Conservation (phyloP, 1,140 invertebrate genomes). For the Dufourea novaeangliae region DNA sequence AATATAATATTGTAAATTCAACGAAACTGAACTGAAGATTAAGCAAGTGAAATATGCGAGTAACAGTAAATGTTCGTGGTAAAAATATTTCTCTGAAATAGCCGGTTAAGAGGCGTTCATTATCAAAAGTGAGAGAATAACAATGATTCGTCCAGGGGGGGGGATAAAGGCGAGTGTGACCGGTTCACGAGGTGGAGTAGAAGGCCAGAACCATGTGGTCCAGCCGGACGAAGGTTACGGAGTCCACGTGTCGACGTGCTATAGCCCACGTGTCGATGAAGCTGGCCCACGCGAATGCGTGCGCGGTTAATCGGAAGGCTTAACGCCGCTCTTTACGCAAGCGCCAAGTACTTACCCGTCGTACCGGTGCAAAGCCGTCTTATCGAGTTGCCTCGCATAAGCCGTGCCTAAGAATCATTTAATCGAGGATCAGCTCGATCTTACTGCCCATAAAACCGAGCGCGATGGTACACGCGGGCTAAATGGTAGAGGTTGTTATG, state of each 20-base stretch:
- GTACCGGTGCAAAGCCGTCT: slow-evolving; percentile 38
- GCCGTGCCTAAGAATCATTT: slow-evolving; percentile 52
- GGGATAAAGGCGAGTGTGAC: neutral
- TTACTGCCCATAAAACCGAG: slow-evolving; percentile 47
- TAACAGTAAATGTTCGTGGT: no score
- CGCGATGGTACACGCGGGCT: neutral
- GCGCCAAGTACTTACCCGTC: slow-evolving; percentile 40
- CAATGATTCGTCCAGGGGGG: slow-evolving; percentile 27
- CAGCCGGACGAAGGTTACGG: slow-evolving; percentile 44
- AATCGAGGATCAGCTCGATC: slow-evolving; percentile 53
- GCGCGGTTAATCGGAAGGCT: slow-evolving; percentile 40
- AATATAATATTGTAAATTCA: no score
- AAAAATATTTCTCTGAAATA: no score
- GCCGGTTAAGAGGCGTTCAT: neutral
- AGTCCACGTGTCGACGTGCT: slow-evolving; percentile 53
- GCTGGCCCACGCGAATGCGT: slow-evolving; percentile 22
- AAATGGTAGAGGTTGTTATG: slow-evolving; percentile 26
- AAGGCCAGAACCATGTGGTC: slow-evolving; percentile 31
- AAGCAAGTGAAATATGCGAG: no score
- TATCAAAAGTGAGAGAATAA: slow-evolving; percentile 20
- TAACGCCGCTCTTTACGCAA: slow-evolving; percentile 58
- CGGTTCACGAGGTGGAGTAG: neutral
- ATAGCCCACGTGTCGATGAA: slow-evolving; percentile 49
- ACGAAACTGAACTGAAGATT: no score
- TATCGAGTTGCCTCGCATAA: slow-evolving; percentile 50